phyloP scores from a whole-genome alignment of 2,113 vertebrate species.

The Girardinichthys multiradiatus region DNA sequence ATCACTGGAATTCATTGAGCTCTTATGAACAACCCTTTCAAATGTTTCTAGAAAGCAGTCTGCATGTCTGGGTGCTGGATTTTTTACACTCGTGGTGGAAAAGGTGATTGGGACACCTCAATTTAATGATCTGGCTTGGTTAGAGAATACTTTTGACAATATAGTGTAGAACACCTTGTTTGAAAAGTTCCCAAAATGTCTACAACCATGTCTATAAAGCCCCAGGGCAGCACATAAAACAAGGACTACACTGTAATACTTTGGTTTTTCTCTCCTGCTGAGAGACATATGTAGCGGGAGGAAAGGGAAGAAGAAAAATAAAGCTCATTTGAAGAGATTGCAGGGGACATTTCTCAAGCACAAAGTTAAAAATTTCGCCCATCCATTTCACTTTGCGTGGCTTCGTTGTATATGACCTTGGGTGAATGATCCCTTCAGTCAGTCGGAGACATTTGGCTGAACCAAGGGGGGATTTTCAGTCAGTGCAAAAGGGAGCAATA shows the following conservation, averaged over 20 bases:
- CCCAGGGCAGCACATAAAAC: constrained; percentile 59
- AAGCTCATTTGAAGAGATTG: constrained; percentile 65
- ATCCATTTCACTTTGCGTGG: constrained; percentile 69
- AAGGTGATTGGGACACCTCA: not conserved
- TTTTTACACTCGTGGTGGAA: not conserved
- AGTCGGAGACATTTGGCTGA: constrained; percentile 61
- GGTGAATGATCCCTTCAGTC: constrained; percentile 66
- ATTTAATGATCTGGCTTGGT: not conserved
- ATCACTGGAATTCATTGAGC: too few relatives aligned
- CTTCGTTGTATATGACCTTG: constrained; percentile 71
- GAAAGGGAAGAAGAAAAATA: constrained; percentile 48
- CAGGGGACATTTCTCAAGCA: constrained; percentile 73
- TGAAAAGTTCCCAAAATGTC: constrained; percentile 64
- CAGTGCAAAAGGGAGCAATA: constrained; percentile 62
- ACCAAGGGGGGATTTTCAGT: constrained; percentile 69
- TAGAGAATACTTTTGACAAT: constrained; percentile 35
- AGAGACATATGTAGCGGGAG: constrained; percentile 57
- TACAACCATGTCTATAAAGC: constrained; percentile 75
- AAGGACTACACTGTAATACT: constrained; percentile 44
- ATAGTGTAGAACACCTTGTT: constrained; percentile 50
- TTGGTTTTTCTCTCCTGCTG: constrained; percentile 47
- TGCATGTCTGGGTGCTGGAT: not conserved
- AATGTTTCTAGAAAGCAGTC: too few relatives aligned
- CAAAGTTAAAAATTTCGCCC: constrained; percentile 66
- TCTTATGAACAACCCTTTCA: too few relatives aligned